A percentile compares a stretch with the other conserved stretches of the same genome.
phyloP scores from a whole-genome alignment of 2,888 invertebrate genomes.

The Agriopis leucophaearia region DNA sequence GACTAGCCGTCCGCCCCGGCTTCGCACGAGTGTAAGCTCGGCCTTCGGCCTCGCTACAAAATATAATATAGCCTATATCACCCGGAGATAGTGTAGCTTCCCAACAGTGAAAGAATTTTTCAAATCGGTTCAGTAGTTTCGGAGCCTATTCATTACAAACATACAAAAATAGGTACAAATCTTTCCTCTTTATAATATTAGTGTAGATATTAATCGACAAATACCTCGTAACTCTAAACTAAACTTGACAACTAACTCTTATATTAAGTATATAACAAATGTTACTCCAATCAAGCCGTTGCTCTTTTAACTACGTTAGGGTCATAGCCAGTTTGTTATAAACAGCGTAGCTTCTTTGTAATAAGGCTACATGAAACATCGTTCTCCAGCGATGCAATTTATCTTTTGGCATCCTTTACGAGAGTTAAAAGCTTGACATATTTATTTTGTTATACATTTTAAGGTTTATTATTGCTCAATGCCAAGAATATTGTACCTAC shows the following conservation, averaged over 20 bases:
- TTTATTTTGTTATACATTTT: conserved; percentile 8
- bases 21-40: too few relatives aligned
- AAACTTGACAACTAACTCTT: neutral
- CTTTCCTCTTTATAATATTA: too few relatives aligned
- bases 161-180: too few relatives aligned
- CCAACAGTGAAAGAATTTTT: too few relatives aligned
- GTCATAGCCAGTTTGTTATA: conserved; percentile 36
- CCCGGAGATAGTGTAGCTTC: too few relatives aligned
- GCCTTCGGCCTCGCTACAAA: too few relatives aligned
- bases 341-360: conserved; percentile 35
- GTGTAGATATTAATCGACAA: too few relatives aligned
- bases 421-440: conserved; percentile 11
- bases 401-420: conserved; percentile 24
- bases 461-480: neutral
- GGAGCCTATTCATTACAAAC: too few relatives aligned
- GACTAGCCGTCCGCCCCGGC: too few relatives aligned
- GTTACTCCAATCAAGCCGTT: conserved; percentile 26
- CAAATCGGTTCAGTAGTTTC: too few relatives aligned
- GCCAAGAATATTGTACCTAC: neutral
- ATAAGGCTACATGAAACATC: conserved; percentile 33
- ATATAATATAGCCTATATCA: too few relatives aligned
- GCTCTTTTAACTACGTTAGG: conserved; percentile 32
- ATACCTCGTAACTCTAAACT: neutral
- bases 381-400: conserved; percentile 31
- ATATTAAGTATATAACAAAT: conserved; percentile 17